Evolutionary conservation across 2,888 invertebrate genomes (phyloP).

Genomic region (Brachyopa scutellaris): DNA sequence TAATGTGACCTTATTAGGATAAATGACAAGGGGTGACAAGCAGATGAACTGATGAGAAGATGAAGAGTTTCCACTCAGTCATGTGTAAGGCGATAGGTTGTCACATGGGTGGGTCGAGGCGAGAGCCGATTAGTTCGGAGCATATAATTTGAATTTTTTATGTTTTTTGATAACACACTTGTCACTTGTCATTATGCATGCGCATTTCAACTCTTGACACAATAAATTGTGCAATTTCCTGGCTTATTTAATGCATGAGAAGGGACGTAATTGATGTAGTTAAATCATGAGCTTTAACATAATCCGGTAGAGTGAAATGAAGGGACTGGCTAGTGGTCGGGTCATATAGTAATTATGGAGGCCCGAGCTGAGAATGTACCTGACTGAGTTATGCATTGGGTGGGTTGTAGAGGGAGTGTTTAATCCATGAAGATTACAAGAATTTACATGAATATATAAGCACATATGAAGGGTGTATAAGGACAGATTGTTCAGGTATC

Average conservation of each 20-base stretch:
- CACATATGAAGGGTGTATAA: no score
- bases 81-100: background rate
- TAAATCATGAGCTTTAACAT: background rate
- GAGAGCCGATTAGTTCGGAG: slow-evolving; percentile 13
- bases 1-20: slow-evolving; percentile 60
- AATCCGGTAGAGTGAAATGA: background rate
- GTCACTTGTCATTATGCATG: no score
- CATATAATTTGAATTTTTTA: background rate
- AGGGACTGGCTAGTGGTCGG: background rate
- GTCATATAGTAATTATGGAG: background rate
- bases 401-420: no score
- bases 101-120: background rate
- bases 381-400: background rate
- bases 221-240: slow-evolving; percentile 26
- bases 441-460: no score
- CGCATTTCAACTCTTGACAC: slow-evolving; percentile 29
- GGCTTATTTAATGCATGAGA: slow-evolving; percentile 9
- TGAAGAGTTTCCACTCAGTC: slow-evolving; percentile 4
- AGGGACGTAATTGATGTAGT: background rate
- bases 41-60: slow-evolving; percentile 49
- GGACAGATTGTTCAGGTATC: no score
- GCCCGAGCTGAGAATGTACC: background rate
- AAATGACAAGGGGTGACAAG: slow-evolving; percentile 39
- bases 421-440: no score
- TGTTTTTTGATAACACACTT: background rate